These are phyloP conservation scores for Cnemophilus loriae DNA, from an alignment of 2,113 vertebrate species.

Conservation along the genomic window DNA sequence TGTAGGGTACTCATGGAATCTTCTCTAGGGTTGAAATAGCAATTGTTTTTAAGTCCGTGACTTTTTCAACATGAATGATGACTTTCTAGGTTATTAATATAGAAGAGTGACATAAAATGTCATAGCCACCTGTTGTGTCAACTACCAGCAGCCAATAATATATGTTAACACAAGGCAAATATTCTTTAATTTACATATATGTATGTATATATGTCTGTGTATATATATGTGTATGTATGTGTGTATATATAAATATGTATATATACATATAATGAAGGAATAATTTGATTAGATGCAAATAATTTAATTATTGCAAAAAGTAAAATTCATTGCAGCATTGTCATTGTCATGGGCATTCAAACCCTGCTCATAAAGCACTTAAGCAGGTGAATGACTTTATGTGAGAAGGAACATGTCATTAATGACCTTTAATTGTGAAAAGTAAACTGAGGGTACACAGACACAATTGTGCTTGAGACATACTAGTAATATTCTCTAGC, in stretches of 20 bases:
- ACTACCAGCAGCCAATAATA: neutral
- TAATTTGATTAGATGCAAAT: neutral
- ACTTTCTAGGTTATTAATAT: slow-evolving; percentile 24
- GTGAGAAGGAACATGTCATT: neutral
- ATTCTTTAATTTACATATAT: neutral
- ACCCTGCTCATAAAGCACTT: neutral
- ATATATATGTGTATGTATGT: accelerated
- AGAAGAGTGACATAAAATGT: neutral
- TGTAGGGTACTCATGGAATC: neutral
- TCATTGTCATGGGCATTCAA: neutral
- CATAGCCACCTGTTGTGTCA: neutral
- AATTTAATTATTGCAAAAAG: neutral
- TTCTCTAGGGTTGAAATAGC: neutral
- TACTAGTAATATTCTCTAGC: neutral
- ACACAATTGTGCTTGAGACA: neutral
- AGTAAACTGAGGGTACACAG: neutral
- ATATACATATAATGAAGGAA: too few species aligned
- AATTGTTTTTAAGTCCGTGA: neutral
- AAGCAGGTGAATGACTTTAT: neutral
- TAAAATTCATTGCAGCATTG: neutral
- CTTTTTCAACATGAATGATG: neutral
- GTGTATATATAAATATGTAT: accelerated
- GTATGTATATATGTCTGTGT: too few species aligned
- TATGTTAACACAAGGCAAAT: neutral
- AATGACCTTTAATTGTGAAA: slow-evolving; percentile 25